These are phyloP conservation scores for Illadopsis cleaveri DNA, from an alignment of 2,113 vertebrate species.

Conservation along the genomic window DNA sequence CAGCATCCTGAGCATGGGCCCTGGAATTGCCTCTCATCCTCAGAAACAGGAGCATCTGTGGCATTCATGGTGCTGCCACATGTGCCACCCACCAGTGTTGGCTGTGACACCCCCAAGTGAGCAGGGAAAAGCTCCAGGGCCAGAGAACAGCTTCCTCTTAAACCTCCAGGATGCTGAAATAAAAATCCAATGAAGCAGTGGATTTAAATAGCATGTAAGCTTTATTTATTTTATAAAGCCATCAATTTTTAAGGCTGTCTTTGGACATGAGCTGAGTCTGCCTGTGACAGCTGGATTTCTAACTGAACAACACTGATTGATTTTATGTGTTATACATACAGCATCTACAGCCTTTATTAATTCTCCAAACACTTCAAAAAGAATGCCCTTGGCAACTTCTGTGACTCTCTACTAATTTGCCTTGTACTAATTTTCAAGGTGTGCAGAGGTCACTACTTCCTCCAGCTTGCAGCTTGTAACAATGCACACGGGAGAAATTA, in stretches of 20 bases:
- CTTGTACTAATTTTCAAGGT: slow-evolving; percentile 50
- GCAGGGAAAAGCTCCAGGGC: neutral
- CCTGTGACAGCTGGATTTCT: neutral
- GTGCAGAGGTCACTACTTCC: neutral
- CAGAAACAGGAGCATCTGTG: slow-evolving; percentile 4
- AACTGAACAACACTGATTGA: neutral
- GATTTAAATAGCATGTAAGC: neutral
- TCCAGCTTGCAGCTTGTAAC: neutral
- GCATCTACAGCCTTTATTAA: neutral
- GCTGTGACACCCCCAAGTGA: neutral
- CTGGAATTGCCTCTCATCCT: neutral
- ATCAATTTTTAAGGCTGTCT: neutral
- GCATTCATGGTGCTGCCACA: neutral
- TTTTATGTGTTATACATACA: neutral
- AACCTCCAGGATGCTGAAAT: neutral
- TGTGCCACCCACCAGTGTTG: neutral
- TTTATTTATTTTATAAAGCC: slow-evolving; percentile 4
- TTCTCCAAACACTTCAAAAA: neutral
- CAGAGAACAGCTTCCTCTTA: neutral
- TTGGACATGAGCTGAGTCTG: neutral
- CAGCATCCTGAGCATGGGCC: neutral
- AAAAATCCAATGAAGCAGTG: neutral
- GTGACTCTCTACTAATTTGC: slow-evolving; percentile 19
- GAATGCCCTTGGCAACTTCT: slow-evolving; percentile 18
- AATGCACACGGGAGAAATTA: neutral